phyloP scores from a whole-genome alignment of 1,140 invertebrate species.

The Aphidius ervi region DNA sequence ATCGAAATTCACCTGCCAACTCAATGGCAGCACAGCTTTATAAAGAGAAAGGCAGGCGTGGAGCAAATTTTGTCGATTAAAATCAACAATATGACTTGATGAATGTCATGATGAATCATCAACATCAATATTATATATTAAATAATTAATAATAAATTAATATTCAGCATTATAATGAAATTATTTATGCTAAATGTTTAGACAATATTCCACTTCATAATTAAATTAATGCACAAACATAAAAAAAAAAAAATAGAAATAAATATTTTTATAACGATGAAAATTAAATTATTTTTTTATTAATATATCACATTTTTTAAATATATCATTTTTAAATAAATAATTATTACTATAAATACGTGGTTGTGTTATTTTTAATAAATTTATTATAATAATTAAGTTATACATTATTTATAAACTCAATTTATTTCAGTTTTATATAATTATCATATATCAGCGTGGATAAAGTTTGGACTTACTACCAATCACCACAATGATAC shows the following conservation, averaged over 20 bases:
- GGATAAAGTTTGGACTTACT: too few relatives aligned
- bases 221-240: slow-evolving; percentile 26
- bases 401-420: too few relatives aligned
- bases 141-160: slow-evolving; percentile 32
- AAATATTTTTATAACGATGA: too few relatives aligned
- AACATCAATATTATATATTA: slow-evolving; percentile 39
- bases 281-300: too few relatives aligned
- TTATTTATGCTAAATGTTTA: slow-evolving; percentile 42
- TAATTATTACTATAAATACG: too few relatives aligned
- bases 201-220: slow-evolving; percentile 44
- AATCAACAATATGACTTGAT: slow-evolving; percentile 33
- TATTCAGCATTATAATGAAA: slow-evolving; percentile 48
- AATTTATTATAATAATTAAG: too few relatives aligned
- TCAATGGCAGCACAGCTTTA: slow-evolving; percentile 94
- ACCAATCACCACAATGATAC: too few relatives aligned
- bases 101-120: slow-evolving; percentile 36
- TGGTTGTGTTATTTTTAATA: too few relatives aligned
- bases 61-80: slow-evolving; percentile 94
- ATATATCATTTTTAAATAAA: too few relatives aligned
- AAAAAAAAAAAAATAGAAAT: slow-evolving; percentile 14
- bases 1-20: slow-evolving; percentile 94
- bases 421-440: too few relatives aligned
- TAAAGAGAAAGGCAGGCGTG: slow-evolving; percentile 94
- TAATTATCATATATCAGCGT: too few relatives aligned
- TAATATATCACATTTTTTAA: too few relatives aligned